phyloP scores from a whole-genome alignment of 2,113 vertebrate genomes.

The Catharus bicknelli region DNA sequence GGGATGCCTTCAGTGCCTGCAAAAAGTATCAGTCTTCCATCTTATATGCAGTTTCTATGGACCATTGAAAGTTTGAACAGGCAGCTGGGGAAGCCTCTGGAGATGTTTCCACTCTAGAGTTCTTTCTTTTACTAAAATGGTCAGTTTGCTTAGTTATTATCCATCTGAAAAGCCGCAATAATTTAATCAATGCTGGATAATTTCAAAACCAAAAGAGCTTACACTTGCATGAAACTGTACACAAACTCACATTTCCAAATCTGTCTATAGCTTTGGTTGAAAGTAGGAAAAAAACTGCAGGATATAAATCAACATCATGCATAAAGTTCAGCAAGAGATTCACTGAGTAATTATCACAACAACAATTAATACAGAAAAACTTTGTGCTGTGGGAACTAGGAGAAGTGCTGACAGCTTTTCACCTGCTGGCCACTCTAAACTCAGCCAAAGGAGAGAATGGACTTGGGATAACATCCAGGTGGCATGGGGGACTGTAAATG shows the following conservation, averaged over 20 bases:
- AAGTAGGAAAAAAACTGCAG: neutral
- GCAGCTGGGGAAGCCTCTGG: neutral
- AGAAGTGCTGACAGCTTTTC: neutral
- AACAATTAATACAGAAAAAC: neutral
- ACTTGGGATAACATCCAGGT: neutral
- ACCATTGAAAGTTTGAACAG: neutral
- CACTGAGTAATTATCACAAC: neutral
- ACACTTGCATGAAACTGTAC: neutral
- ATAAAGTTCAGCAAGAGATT: neutral
- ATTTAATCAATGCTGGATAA: neutral
- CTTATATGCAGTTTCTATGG: slow-evolving; percentile 2
- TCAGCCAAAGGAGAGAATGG: neutral
- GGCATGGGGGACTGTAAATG: neutral
- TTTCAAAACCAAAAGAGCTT: neutral
- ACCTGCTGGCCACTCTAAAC: neutral
- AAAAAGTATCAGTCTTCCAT: slow-evolving; percentile 36
- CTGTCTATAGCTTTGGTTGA: neutral
- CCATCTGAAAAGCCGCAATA: neutral
- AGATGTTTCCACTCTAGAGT: neutral
- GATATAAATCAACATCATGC: neutral
- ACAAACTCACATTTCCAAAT: neutral
- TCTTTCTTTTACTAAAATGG: neutral
- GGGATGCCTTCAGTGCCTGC: neutral
- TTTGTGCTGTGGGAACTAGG: neutral
- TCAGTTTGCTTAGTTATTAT: neutral